Evolutionary conservation across 2,113 vertebrate genomes (phyloP), one percentile per base, ranked within the genome.

Genomic region (Malurus elegans): DNA sequence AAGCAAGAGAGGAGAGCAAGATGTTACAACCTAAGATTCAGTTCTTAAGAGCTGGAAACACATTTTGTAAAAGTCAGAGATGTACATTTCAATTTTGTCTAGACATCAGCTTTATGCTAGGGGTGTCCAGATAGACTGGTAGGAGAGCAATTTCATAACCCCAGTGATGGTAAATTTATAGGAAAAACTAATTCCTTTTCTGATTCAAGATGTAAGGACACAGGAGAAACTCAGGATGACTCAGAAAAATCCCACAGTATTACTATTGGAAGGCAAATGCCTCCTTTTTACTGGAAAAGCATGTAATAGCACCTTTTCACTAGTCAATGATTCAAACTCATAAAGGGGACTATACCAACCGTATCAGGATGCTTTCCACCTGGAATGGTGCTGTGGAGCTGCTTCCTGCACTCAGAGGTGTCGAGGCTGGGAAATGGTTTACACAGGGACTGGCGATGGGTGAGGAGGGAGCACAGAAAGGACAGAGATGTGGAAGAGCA

Each of bases 401-500:
- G 2, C n/a, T 65, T 34, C 3, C 6, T 57, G 36, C n/a, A 29
- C 31, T 64, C 44, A 7, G 24, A 34, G 29, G 6, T 11, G 4
- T 6, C 9, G 14, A 34, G 58, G 74, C 8, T 89, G 83, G 56
- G 17, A 61, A 79, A 40, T 6, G 32, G 32, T 42, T 91, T 60
- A 17, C 62, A 4, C 25, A 56, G 42, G 34, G 65, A 15, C 57
- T 4, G 4, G 74, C 58, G 80, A 5, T 6, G 62, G 62, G n/a
- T 73, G 64, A 92, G 67, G 26, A 92, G 50, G 32, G 31, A 86
- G 56, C 44, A 60, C 31, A 4, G 6, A 81, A 90, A 90, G 61
- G 85, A 90, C 81, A 70, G 50, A 81, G 88, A 82, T 65, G 90
- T 66, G 58, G 79, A 92, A 86, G 86, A 96, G 25, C 44, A 78